phyloP scores from a whole-genome alignment of 2,113 vertebrate genomes.

The Furnarius figulus region DNA sequence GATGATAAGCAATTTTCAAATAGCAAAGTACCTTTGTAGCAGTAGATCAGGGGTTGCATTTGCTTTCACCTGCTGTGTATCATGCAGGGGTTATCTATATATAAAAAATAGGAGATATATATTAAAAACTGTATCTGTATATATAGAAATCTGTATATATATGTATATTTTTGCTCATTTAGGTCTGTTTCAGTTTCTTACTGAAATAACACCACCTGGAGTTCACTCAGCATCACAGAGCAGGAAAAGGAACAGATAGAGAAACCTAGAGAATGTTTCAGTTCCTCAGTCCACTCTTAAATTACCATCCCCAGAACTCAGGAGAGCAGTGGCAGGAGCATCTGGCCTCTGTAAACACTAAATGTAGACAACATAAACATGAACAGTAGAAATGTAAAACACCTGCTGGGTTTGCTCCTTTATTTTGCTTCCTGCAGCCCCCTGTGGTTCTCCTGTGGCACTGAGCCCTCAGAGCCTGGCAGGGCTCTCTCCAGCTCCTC shows the following conservation, averaged over 20 bases:
- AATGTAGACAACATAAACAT: background rate
- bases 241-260: background rate
- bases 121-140: too few species aligned
- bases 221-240: background rate
- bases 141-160: background rate
- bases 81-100: background rate
- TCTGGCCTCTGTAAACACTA: background rate
- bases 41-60: background rate
- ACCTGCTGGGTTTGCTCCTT: background rate
- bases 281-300: background rate
- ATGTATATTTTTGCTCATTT: background rate
- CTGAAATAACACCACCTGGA: background rate
- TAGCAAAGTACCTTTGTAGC: background rate
- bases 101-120: background rate
- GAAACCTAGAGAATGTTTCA: background rate
- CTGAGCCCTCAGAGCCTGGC: background rate
- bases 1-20: background rate
- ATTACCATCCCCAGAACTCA: background rate
- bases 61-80: background rate
- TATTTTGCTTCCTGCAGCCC: background rate
- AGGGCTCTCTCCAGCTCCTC: background rate
- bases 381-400: background rate
- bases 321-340: background rate
- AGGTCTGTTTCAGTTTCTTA: background rate
- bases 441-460: background rate